phyloP scores from a whole-genome alignment of 2,113 vertebrate genomes.

The Dicentrarchus labrax region DNA sequence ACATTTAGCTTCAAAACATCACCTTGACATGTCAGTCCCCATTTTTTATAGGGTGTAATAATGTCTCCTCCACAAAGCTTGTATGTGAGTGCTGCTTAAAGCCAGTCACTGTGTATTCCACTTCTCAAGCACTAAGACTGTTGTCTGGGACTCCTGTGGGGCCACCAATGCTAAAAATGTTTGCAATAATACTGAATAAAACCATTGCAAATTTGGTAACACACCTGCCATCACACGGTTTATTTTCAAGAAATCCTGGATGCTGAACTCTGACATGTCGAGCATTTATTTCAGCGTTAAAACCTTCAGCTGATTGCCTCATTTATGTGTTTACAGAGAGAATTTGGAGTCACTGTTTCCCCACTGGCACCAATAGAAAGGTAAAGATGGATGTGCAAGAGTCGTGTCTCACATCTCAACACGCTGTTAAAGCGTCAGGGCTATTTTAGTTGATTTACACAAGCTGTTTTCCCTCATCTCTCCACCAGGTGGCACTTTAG shows the following conservation, averaged over 20 bases:
- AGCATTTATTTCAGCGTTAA: background rate
- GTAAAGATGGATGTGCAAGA: conserved; percentile 11
- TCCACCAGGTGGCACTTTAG: conserved; percentile 73
- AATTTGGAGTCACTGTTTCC: background rate
- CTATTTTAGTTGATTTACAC: background rate
- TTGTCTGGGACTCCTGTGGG: background rate
- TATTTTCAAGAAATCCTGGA: background rate
- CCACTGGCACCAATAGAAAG: background rate
- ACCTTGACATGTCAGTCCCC: background rate
- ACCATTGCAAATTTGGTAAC: background rate
- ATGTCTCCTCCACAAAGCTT: background rate
- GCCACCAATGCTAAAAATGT: background rate
- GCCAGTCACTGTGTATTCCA: too few relatives aligned
- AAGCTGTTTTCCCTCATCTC: background rate
- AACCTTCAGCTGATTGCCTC: background rate
- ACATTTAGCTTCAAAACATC: background rate
- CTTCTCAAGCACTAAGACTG: background rate
- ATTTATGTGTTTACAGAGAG: background rate
- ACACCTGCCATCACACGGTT: background rate
- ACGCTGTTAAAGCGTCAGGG: background rate
- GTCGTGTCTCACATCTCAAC: conserved; percentile 24
- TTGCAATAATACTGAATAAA: background rate
- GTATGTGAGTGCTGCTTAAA: too few relatives aligned
- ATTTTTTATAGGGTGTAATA: too few relatives aligned
- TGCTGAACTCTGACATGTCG: background rate